Base-by-base conservation (phyloP, 2,888 invertebrate genomes). In the Kryphioiulus occultus region DNA sequence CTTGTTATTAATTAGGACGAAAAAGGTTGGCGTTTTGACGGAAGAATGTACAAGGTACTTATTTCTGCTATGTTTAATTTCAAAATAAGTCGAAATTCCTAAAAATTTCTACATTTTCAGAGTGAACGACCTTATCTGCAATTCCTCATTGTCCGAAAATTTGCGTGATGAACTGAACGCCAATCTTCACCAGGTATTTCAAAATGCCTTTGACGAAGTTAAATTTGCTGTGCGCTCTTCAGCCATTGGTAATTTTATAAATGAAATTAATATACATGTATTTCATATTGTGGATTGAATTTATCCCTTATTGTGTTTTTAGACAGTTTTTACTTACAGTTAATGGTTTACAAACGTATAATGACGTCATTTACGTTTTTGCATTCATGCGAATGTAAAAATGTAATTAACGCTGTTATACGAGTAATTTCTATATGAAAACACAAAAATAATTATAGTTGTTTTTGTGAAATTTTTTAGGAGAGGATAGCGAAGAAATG, bases 401-500 rank as follows among this genome's bases (percentile, higher is more conserved):
- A 10, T 68, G 68, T 22, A 26, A n/a, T n/a, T n/a, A n/a, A n/a
- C n/a, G n/a, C n/a, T n/a, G n/a, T n/a, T n/a, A n/a, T n/a, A n/a
- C n/a, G n/a, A n/a, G n/a, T n/a, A 10, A 22, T 68, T 10, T 68
- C 26, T 5, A 26, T 10, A 10, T 22, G 7, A 26, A 68, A 26
- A 78, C 35, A 35, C n/a, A 0, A 78, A 19, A 10, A 4, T 78
- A 26, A 35, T 59, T 12, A 9, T 17, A 53, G 35, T 32, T 2
- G 5, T 26, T 39, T 86, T 26, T 19, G 35, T n/a, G 19, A 42
- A n/a, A 68, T 68, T 22, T 85, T 44, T 15, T 95, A 83, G 95
- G 95, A 5, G 97, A 97, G 92, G 97, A 97, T 91, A 94, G 95
- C 10, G 94, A 95, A 88, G 95, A 95, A 86, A 92, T 95, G 17